phyloP scores from a whole-genome alignment of 2,113 vertebrate species.

The Nesospiza acunhae region DNA sequence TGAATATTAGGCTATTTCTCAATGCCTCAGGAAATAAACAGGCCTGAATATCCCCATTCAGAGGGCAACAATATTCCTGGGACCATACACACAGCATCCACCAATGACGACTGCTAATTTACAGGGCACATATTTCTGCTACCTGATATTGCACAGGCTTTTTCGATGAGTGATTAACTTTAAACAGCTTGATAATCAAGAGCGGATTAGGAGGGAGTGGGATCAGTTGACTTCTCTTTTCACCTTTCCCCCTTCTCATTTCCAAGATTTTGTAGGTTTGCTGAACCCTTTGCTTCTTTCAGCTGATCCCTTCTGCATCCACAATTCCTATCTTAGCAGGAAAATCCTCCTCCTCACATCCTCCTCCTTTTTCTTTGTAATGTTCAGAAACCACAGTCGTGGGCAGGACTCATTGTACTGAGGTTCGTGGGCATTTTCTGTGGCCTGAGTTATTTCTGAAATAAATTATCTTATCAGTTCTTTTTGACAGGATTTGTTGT shows the following conservation, averaged over 20 bases:
- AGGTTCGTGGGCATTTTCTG: background rate
- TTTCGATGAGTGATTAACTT: background rate
- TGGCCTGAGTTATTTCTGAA: conserved; percentile 9
- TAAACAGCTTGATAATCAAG: background rate
- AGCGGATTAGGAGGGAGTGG: background rate
- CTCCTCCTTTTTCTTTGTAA: background rate
- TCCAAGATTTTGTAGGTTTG: background rate
- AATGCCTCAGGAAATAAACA: background rate
- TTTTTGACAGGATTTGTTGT: background rate
- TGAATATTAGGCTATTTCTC: background rate
- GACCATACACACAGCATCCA: background rate
- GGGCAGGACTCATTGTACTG: background rate
- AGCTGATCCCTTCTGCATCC: background rate
- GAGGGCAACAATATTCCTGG: background rate
- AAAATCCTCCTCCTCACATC: background rate
- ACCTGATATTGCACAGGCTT: background rate
- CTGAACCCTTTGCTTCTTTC: background rate
- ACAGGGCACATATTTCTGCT: background rate
- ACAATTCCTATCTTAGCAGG: background rate
- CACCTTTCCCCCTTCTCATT: background rate
- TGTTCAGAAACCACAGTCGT: background rate
- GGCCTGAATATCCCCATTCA: background rate
- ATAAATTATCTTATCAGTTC: background rate
- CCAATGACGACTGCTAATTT: background rate
- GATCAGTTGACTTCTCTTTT: background rate